Base-by-base conservation (phyloP, 2,113 vertebrate genomes). In the Tor tambroides region DNA sequence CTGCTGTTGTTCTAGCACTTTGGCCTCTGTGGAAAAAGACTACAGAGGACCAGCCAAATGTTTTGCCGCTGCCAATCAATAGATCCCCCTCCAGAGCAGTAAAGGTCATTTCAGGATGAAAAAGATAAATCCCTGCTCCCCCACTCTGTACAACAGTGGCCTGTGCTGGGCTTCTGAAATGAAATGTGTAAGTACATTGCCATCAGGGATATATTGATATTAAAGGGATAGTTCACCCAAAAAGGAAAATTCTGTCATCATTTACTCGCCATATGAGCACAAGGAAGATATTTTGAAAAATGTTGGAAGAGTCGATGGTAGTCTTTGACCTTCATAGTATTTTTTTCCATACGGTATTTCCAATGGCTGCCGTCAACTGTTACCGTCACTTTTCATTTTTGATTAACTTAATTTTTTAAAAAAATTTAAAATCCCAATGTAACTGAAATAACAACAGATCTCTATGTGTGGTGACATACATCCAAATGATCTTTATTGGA, bases 1-100 rank as follows among this genome's bases (percentile, higher is more conserved):
- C 75, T 59, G 79, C n/a, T 69, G 63, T 56, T 56, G 8, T n/a
- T 49, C 72, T 79, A n/a, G 41, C 81, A 67, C 77, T 51, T 56
- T 28, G n/a, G 59, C 49, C 51, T 77, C 84, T 6, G 3, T 76
- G 38, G 63, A 69, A 83, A 83, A 82, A 49, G 28, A 69, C 80
- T 69, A 69, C 80, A 83, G 61, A 83, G 63, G 17, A 69, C 80
- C 10, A 28, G 63, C 80, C 63, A 83, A 83, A 83, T 83, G 63
- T 83, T 83, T 69, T 51, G 26, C 41, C 3, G 5, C 63, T 83
- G 63, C 80, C 63, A 83, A 83, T 83, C 80, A 69, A 83, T 83
- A 83, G 80, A 69, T 49, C 80, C 80, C n/a, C 63, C 63, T 69
- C 38, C 26, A 69, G 43, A 69, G 61, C 41, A 69, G 63, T 83